These are phyloP conservation scores for Bibio marci DNA, from an alignment of 2,888 invertebrate genomes.

Conservation along the genomic window DNA sequence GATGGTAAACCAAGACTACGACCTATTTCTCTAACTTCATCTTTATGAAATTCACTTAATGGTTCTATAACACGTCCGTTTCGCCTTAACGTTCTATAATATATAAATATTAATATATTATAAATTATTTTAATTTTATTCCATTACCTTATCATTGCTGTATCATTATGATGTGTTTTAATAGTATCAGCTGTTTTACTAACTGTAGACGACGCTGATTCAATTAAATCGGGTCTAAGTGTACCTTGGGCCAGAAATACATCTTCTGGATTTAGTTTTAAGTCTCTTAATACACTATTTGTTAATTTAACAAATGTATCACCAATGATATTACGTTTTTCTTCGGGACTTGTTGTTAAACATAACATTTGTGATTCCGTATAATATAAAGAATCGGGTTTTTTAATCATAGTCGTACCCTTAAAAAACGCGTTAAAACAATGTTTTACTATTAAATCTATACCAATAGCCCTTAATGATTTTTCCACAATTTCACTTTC, in stretches of 20 bases:
- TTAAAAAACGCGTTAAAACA: slow-evolving; percentile 56
- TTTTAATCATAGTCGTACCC: slow-evolving; percentile 68
- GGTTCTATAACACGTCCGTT: slow-evolving; percentile 90
- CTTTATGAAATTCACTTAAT: slow-evolving; percentile 97
- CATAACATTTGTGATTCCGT: slow-evolving; percentile 66
- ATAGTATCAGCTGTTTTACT: slow-evolving; percentile 86
- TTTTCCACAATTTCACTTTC: slow-evolving; percentile 81
- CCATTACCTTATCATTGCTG: slow-evolving; percentile 68
- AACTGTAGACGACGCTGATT: slow-evolving; percentile 79
- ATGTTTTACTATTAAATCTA: slow-evolving; percentile 60
- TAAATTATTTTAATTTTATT: not conserved
- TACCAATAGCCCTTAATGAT: slow-evolving; percentile 64
- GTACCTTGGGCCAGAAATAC: slow-evolving; percentile 91
- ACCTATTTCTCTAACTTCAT: slow-evolving; percentile 83
- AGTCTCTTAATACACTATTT: slow-evolving; percentile 71
- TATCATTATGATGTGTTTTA: slow-evolving; percentile 99
- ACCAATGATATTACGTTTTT: slow-evolving; percentile 96
- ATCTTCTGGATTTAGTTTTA: slow-evolving; percentile 81
- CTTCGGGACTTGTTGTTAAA: slow-evolving; percentile 81
- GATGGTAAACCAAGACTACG: slow-evolving; percentile 74
- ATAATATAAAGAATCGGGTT: slow-evolving; percentile 33
- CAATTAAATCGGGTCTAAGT: slow-evolving; percentile 91
- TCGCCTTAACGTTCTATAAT: slow-evolving; percentile 39
- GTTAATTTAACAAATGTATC: slow-evolving; percentile 95
- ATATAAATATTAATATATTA: slow-evolving; percentile 2